These are phyloP conservation scores for Pterostichus madidus DNA, from an alignment of 2,888 invertebrate genomes.

Conservation along the genomic window DNA sequence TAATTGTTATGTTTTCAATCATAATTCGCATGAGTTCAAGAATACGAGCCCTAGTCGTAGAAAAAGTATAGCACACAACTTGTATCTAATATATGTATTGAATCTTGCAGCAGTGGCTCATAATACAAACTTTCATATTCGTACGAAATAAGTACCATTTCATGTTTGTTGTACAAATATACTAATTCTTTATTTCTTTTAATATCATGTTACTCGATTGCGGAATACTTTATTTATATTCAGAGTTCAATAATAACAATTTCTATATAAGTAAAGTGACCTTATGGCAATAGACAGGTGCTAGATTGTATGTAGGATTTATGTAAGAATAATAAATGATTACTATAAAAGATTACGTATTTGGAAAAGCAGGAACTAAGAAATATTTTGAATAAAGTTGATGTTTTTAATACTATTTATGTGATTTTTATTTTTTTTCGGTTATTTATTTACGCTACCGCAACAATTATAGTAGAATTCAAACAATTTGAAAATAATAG, in stretches of 20 bases:
- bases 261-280: constrained; percentile 5
- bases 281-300: constrained; percentile 15
- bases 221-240: neutral
- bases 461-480: neutral
- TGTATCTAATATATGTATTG: no score
- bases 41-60: no score
- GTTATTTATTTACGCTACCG: neutral
- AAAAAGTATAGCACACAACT: no score
- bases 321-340: neutral
- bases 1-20: no score
- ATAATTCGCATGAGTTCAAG: no score
- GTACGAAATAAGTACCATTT: no score
- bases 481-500: neutral
- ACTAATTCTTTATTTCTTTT: no score
- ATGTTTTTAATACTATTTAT: neutral
- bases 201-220: no score
- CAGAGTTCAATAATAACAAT: no score
- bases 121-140: no score
- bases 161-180: no score
- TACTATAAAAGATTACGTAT: constrained; percentile 1
- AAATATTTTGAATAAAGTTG: neutral
- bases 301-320: neutral
- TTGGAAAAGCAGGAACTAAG: constrained; percentile 1
- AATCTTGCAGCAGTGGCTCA: no score
- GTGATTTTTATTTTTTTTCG: neutral